Conservation (phyloP, 2,797 vertebrate genomes). For the Falco rusticolus region DNA sequence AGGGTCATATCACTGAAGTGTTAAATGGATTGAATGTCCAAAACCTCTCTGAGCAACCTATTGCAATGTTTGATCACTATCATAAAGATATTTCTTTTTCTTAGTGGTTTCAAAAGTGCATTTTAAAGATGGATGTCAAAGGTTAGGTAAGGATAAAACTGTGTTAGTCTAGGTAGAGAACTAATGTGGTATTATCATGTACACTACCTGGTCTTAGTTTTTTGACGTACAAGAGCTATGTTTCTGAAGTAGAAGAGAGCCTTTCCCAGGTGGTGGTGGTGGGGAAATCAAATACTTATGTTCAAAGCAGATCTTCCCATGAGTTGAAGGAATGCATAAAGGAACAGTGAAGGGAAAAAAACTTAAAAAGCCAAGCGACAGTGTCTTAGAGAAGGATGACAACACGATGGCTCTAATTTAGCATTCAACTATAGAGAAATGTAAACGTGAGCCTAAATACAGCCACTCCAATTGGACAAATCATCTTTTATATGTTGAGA, state of each 20-base stretch:
- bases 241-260: background rate
- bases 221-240: background rate
- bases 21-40: background rate
- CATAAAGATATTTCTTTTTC: background rate
- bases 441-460: background rate
- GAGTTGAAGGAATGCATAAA: background rate
- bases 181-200: background rate
- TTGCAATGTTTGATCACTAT: background rate
- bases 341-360: background rate
- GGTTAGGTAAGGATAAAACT: background rate
- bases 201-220: background rate
- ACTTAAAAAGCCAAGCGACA: background rate
- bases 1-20: accelerated
- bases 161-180: background rate
- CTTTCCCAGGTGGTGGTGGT: background rate
- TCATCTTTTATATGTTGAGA: background rate
- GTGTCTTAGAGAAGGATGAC: background rate
- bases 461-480: background rate
- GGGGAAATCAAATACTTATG: background rate
- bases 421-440: background rate
- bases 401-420: background rate
- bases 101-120: background rate
- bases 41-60: background rate
- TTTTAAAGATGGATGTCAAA: background rate
- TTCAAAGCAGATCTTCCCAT: background rate